Evolutionary conservation across 2,113 vertebrate species (phyloP).

Genomic region (Sinocyclocheilus grahami): DNA sequence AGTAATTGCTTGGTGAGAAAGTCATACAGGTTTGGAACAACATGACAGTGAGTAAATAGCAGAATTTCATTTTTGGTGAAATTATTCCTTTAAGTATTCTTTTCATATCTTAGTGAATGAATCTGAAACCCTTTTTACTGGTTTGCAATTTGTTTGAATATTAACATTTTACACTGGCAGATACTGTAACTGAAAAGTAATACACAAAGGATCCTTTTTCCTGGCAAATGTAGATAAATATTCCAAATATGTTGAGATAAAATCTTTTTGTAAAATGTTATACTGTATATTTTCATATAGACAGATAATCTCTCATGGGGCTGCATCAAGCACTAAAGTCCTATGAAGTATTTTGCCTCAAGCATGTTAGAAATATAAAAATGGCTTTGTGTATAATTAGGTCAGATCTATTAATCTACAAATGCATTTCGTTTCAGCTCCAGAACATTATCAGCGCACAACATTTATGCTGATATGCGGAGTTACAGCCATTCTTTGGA

Average conservation of each 20-base stretch:
- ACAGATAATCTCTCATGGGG: not conserved
- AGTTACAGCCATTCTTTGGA: not conserved
- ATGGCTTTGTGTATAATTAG: conserved; percentile 29
- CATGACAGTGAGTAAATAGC: not conserved
- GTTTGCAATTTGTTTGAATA: not conserved
- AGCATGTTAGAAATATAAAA: conserved; percentile 15
- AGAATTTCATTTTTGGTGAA: not conserved
- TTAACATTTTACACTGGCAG: not conserved
- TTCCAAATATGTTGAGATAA: not conserved
- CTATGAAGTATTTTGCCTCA: conserved; percentile 21
- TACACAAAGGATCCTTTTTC: not conserved
- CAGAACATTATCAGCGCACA: not conserved
- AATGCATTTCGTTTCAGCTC: conserved; percentile 20
- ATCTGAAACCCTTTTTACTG: not conserved
- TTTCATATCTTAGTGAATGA: not conserved
- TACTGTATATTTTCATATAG: not conserved
- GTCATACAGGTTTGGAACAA: not conserved
- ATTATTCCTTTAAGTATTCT: not conserved
- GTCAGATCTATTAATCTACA: conserved; percentile 20
- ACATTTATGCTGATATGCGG: not conserved
- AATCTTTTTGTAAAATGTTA: not conserved
- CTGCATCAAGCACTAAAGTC: conserved; percentile 1
- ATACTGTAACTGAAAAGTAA: not conserved
- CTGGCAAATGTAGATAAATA: conserved; percentile 2
- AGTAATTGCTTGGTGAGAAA: not conserved